Evolutionary conservation across 2,888 invertebrate genomes (phyloP).

Genomic region (Galerucella pusilla): DNA sequence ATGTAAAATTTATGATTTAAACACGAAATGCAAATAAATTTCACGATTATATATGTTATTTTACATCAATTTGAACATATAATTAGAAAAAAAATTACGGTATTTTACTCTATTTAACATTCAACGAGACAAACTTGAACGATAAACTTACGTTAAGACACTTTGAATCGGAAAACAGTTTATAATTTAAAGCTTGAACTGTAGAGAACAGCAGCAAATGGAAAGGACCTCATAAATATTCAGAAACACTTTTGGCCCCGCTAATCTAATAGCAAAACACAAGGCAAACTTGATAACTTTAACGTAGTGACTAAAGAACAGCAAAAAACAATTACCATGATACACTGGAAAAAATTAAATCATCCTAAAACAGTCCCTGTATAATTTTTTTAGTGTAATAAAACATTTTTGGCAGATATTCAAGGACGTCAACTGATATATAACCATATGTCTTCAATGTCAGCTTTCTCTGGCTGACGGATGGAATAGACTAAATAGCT

Average conservation of each 20-base stretch:
- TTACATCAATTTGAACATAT: too few relatives aligned
- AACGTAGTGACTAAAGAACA: slow-evolving; percentile 25
- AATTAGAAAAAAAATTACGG: background rate
- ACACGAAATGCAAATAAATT: background rate
- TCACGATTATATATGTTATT: background rate
- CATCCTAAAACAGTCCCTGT: background rate
- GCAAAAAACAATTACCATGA: slow-evolving; percentile 32
- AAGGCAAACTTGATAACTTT: slow-evolving; percentile 36
- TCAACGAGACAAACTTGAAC: slow-evolving; percentile 38
- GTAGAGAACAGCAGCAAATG: slow-evolving; percentile 36
- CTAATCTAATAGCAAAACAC: slow-evolving; percentile 41
- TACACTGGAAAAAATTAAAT: background rate
- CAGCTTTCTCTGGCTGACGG: slow-evolving; percentile 8
- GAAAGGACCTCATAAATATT: slow-evolving; percentile 44
- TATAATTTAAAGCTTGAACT: slow-evolving; percentile 35
- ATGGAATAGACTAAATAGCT: slow-evolving; percentile 21
- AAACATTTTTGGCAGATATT: slow-evolving; percentile 9
- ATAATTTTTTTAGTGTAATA: background rate
- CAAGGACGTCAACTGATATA: slow-evolving; percentile 11
- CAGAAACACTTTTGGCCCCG: slow-evolving; percentile 39
- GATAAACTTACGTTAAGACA: slow-evolving; percentile 34
- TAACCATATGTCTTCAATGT: slow-evolving; percentile 10
- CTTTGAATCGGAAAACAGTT: slow-evolving; percentile 34
- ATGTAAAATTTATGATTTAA: background rate
- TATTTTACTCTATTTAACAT: slow-evolving; percentile 25